Evolutionary conservation across 2,113 vertebrate species (phyloP), one percentile per base, ranked within the genome.

Genomic region (Scomber japonicus): DNA sequence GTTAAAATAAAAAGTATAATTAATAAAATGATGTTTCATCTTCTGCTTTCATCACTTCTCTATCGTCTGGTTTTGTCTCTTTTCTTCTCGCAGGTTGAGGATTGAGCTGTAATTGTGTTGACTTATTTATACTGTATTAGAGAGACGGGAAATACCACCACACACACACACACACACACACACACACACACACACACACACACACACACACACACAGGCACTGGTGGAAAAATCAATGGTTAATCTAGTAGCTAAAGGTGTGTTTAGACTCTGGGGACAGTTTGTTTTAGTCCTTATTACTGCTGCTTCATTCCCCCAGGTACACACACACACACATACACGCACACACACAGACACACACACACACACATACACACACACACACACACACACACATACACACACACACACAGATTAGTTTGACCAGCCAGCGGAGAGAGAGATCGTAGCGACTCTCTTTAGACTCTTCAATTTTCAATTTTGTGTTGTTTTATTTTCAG

Each of bases 231-330:
- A 65, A 80, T 84, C 82, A 66, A 80, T 80, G 76, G 51, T 53
- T 75, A 75, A 75, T 80, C 71, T 71, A 71, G 65, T 54, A 7
- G 45, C 51, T 24, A 31, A 35, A 24, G 21, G 31, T 53, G 15
- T 3, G 35, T 60, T 21, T 35, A 48, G 60, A 45, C 77, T 70
- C 71, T 2, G 11, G 82, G 66, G 82, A 80, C 50, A 40, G 17
- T 74, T 79, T 75, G 66, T 55, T 60, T 84, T 44, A 64, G 64
- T 83, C 51, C 4, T 35, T 49, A 73, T 78, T 78, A 68, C 31
- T 49, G 5, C 66, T 59, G 12, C 24, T 27, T 21, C 14, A 44
- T 7, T 63, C 70, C 70, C 69, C n/a, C 21, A 24, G 45, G 81
- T 57, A 40, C 56, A 68, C 49, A 51, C 11, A 73, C 68, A 67